Evolutionary conservation across 2,797 vertebrate species (phyloP).

Genomic region (Sebastes trivittatus): DNA sequence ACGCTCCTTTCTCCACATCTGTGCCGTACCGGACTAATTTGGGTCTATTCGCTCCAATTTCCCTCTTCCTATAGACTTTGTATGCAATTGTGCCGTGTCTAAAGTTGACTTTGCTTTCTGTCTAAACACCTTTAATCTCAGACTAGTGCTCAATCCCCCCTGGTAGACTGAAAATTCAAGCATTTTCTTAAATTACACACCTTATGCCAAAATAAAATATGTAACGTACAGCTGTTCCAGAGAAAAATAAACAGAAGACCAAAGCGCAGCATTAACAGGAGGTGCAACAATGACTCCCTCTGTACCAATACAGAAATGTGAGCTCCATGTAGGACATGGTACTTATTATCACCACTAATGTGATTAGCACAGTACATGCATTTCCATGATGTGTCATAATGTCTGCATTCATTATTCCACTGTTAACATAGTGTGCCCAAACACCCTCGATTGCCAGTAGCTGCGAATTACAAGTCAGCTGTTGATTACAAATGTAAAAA

Average conservation of each 20-base stretch:
- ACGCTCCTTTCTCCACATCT: neutral
- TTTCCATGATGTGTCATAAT: constrained; percentile 12
- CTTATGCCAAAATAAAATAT: neutral
- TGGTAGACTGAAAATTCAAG: neutral
- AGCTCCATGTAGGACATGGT: neutral
- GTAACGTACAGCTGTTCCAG: neutral
- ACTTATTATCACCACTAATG: neutral
- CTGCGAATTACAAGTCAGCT: neutral
- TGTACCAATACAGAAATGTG: neutral
- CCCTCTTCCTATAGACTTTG: neutral
- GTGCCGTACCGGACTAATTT: neutral
- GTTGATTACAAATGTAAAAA: constrained; percentile 2
- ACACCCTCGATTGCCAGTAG: neutral
- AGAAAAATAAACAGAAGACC: neutral
- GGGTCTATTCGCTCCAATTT: neutral
- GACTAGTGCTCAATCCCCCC: neutral
- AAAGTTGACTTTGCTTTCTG: neutral
- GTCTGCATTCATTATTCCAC: constrained; percentile 9
- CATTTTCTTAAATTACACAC: neutral
- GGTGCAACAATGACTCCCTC: neutral
- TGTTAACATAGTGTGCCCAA: neutral
- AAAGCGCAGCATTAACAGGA: neutral
- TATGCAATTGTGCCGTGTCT: neutral
- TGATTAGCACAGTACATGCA: neutral
- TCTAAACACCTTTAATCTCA: neutral